Conservation (phyloP, 1,140 invertebrate species). For the Elymnias hypermnestra region DNA sequence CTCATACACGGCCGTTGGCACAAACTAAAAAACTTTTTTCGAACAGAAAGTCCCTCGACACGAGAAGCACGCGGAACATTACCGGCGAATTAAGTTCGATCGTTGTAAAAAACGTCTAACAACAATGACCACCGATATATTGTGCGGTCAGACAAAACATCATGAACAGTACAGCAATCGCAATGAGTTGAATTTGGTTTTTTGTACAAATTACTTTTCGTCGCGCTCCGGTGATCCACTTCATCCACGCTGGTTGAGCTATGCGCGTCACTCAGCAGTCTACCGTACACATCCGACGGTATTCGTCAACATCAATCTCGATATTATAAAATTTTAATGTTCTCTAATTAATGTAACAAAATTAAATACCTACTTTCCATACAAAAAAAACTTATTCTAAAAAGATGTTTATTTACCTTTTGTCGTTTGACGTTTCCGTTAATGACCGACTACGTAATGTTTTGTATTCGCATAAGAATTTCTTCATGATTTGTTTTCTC, state of each 20-base stretch:
- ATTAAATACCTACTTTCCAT: too few relatives aligned
- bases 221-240: constrained; percentile 70
- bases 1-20: constrained; percentile 10
- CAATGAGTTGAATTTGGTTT: constrained; percentile 73
- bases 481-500: constrained; percentile 42
- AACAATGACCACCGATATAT: constrained; percentile 70
- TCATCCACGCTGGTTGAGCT: constrained; percentile 51
- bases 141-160: constrained; percentile 74
- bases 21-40: constrained; percentile 17
- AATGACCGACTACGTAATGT: constrained; percentile 33
- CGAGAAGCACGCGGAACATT: constrained; percentile 55
- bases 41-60: constrained; percentile 34
- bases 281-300: constrained; percentile 28
- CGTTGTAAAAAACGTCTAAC: constrained; percentile 62
- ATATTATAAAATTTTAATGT: background rate
- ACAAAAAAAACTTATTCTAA: too few relatives aligned
- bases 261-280: constrained; percentile 36
- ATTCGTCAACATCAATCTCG: constrained; percentile 12
- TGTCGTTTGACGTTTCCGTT: constrained; percentile 32
- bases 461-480: constrained; percentile 65
- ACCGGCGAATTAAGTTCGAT: constrained; percentile 60
- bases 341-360: too few relatives aligned
- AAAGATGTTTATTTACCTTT: constrained; percentile 48
- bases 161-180: constrained; percentile 67
- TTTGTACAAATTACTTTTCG: constrained; percentile 75